Evolutionary conservation across 2,888 invertebrate species (phyloP).

Genomic region (Acholoe squamosa): DNA sequence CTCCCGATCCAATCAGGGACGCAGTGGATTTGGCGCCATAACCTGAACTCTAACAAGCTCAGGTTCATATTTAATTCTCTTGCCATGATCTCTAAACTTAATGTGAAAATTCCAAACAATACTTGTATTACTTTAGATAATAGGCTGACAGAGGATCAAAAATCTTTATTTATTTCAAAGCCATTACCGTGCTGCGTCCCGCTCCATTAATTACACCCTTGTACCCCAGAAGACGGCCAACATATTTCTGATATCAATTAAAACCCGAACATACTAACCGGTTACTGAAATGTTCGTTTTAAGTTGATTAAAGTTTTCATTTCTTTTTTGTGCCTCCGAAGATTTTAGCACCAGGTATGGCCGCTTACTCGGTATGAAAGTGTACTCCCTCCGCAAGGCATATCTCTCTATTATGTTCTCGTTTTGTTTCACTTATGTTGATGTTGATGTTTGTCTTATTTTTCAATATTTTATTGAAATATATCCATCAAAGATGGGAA

Average conservation of each 20-base stretch:
- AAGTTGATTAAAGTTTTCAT: slow-evolving; percentile 54
- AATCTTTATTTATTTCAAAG: background rate
- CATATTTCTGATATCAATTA: background rate
- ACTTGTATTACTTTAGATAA: too few relatives aligned
- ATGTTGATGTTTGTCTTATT: background rate
- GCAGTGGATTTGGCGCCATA: too few relatives aligned
- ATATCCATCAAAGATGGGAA: background rate
- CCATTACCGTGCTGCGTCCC: background rate
- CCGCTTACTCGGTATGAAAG: slow-evolving; percentile 40
- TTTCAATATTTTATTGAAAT: background rate
- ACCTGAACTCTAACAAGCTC: too few relatives aligned
- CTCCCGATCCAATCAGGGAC: too few relatives aligned
- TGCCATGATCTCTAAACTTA: too few relatives aligned
- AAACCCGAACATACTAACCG: slow-evolving; percentile 36
- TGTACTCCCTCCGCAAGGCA: background rate
- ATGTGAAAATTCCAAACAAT: too few relatives aligned
- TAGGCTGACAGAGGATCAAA: too few relatives aligned
- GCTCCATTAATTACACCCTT: background rate
- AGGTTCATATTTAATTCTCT: too few relatives aligned
- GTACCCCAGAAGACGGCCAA: background rate
- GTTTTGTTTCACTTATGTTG: background rate
- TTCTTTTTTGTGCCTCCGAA: slow-evolving; percentile 55
- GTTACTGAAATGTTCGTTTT: slow-evolving; percentile 39
- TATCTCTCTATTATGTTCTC: background rate
- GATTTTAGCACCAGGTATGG: slow-evolving; percentile 56